Conservation (phyloP, 2,888 invertebrate species). For the Chirona hameri region DNA sequence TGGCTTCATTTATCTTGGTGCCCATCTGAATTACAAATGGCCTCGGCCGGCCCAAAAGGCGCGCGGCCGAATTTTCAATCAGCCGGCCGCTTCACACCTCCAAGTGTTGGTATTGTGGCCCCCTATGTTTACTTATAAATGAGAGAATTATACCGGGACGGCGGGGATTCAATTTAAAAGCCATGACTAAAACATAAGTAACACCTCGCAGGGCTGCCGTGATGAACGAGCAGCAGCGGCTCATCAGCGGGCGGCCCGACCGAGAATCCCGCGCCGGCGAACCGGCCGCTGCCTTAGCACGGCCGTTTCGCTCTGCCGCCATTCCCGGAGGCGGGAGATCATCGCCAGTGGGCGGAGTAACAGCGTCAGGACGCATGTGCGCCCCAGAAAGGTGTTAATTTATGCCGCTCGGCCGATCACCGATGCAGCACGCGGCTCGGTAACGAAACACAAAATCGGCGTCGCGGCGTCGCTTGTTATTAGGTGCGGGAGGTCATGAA, state of each 20-base stretch:
- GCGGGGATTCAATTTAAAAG: constrained; percentile 29
- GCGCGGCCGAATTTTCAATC: constrained; percentile 24
- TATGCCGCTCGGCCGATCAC: not conserved
- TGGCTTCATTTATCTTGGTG: constrained; percentile 1
- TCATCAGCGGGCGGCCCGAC: not conserved
- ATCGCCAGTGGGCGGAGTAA: not conserved
- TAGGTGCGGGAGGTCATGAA: constrained; percentile 4
- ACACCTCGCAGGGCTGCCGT: not conserved
- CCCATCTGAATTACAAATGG: constrained; percentile 23
- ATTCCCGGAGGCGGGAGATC: not conserved
- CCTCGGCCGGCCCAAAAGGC: not conserved
- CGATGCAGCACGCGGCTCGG: not conserved
- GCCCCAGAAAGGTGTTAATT: constrained; percentile 29
- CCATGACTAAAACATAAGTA: constrained; percentile 29
- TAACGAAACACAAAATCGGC: constrained; percentile 3
- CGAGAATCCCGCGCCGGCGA: not conserved
- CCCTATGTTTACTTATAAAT: constrained; percentile 26
- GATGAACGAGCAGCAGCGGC: not conserved
- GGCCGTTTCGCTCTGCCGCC: not conserved
- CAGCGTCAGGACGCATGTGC: not conserved
- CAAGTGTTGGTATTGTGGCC: constrained; percentile 6
- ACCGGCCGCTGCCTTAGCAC: not conserved
- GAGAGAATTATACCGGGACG: constrained; percentile 25
- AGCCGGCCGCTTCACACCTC: constrained; percentile 4
- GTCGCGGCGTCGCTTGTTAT: constrained; percentile 2